A percentile compares a stretch with the other conserved stretches of the same genome.
These are phyloP conservation scores for Cricetomys ansorgei DNA, from an alignment of 2,113 vertebrate genomes.

Conservation along the genomic window DNA sequence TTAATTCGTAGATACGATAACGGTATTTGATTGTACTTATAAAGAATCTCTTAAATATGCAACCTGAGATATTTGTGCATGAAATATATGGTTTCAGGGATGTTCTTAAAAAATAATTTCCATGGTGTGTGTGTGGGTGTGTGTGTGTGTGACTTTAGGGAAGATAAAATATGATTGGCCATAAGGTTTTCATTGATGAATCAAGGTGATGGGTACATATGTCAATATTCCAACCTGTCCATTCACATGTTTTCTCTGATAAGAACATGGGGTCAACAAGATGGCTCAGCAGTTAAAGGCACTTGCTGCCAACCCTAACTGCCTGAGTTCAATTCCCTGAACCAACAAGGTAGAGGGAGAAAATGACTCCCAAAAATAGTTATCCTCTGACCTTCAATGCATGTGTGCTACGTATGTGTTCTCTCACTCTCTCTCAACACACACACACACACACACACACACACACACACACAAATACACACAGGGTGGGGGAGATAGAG, in stretches of 20 bases:
- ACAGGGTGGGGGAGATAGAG: background rate
- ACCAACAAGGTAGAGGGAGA: background rate
- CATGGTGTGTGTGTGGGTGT: background rate
- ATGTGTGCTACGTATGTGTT: background rate
- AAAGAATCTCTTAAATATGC: background rate
- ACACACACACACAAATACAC: background rate
- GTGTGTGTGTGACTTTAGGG: background rate
- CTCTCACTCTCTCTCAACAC: no score
- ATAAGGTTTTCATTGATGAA: background rate
- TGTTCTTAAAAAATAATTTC: conserved; percentile 9
- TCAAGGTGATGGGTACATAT: background rate
- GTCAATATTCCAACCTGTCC: background rate
- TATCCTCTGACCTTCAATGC: background rate
- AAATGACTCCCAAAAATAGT: background rate
- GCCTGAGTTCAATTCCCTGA: background rate
- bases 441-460: background rate
- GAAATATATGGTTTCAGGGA: background rate
- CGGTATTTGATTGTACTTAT: background rate
- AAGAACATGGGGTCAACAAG: background rate
- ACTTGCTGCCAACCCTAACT: background rate
- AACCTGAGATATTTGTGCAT: conserved; percentile 2
- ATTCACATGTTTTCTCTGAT: background rate
- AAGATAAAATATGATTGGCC: background rate
- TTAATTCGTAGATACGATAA: background rate
- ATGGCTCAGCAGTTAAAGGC: background rate